Base-by-base conservation (phyloP, 1,140 invertebrate species). In the Diprion similis region DNA sequence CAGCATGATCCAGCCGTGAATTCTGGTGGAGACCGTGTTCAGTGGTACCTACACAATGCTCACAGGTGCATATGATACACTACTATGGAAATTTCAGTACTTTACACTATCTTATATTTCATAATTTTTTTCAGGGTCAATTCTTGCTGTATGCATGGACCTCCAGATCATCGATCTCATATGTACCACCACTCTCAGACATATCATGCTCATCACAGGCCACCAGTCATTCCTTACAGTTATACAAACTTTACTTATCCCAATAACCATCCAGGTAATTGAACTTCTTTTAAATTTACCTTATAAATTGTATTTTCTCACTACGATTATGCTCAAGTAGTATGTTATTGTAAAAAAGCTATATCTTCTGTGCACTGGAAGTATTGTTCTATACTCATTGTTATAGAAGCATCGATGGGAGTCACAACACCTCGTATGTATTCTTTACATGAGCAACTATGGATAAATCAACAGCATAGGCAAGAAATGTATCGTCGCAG, bases 391-490 rank as follows among this genome's bases (percentile, higher is more conserved):
- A 73, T 15, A 46, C 72, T 71, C 65, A 71, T 64, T 51, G 74
- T 75, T 10, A 59, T 76, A 73, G 75, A 78, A 48, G 46, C 73
- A 73, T 67, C 78, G 47, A 66, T 77, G 46, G 76, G 75, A 45
- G 75, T 71, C 77, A 77, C 77, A 11, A 86, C 87, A 18, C 86
- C 89, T 46, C 91, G 93, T 75, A 92, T 94, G 66, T 92, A 94
- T 89, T 90, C 93, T 45, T 87, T 93, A 10, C 93, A 94, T 82
- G 93, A 94, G 80, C 89, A 92, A 76, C 83, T 95, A 19, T 94
- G 93, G 93, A 89, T 93, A 71, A 89, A 91, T 8, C 93, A 94
- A 78, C 93, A 94, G 76, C 91, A 92, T 72, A 90, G 91, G 81
- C 91, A 94, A 88, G 91, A 94, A 88, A 84, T 91, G 76, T 91